phyloP scores from a whole-genome alignment of 2,888 invertebrate genomes.

The Acanthococcus lagerstroemiae region DNA sequence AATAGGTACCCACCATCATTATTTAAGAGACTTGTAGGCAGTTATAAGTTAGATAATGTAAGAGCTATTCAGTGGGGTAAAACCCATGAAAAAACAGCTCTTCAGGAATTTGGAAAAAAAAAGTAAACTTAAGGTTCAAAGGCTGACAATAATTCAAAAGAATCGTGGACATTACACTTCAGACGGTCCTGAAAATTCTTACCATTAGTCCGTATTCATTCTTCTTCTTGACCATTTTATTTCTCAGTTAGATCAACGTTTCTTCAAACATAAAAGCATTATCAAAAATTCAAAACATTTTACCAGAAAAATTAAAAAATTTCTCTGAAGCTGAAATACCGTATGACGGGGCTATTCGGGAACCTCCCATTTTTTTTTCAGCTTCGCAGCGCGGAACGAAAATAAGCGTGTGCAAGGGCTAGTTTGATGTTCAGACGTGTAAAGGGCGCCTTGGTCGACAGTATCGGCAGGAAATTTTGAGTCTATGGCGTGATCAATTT shows the following conservation, averaged over 20 bases:
- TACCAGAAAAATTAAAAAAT: too few relatives aligned
- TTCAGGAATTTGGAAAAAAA: too few relatives aligned
- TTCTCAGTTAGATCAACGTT: background rate
- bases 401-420: background rate
- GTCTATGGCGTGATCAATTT: background rate
- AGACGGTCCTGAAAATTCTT: background rate
- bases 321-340: too few relatives aligned
- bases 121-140: background rate
- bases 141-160: background rate
- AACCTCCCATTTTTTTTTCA: background rate
- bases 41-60: too few relatives aligned
- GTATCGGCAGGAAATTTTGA: background rate
- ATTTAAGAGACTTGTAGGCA: too few relatives aligned
- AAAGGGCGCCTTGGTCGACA: background rate
- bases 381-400: background rate
- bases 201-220: background rate
- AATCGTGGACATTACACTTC: background rate
- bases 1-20: too few relatives aligned
- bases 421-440: background rate
- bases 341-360: background rate
- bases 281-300: too few relatives aligned
- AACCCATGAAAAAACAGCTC: too few relatives aligned
- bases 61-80: too few relatives aligned
- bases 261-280: background rate
- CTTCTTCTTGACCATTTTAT: background rate